These are phyloP conservation scores for Hyphantria cunea DNA, from an alignment of 1,140 invertebrate genomes.

Conservation along the genomic window DNA sequence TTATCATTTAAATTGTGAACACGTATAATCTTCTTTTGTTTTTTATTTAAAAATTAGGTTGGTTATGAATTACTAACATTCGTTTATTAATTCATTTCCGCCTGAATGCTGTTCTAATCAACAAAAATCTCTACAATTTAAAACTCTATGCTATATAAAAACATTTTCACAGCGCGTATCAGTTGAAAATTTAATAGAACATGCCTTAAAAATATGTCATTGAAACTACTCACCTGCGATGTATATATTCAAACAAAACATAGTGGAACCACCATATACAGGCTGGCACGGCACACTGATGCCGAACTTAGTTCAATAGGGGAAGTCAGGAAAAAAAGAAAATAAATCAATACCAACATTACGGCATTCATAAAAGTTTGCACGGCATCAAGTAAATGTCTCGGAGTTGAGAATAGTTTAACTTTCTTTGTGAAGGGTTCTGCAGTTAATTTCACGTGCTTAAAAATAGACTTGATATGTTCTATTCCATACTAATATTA, in stretches of 20 bases:
- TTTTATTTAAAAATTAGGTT: too few relatives aligned
- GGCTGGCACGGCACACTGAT: constrained; percentile 16
- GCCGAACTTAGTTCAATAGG: constrained; percentile 26
- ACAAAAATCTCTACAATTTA: not conserved
- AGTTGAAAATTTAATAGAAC: too few relatives aligned
- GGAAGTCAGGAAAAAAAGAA: constrained; percentile 24
- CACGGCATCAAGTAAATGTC: constrained; percentile 32
- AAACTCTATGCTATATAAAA: not conserved
- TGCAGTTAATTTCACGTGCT: not conserved
- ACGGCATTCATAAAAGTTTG: constrained; percentile 34
- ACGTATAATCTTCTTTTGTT: too few relatives aligned
- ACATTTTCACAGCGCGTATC: not conserved
- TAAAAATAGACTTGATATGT: not conserved
- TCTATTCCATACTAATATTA: too few relatives aligned
- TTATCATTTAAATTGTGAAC: too few relatives aligned
- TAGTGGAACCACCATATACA: constrained; percentile 21
- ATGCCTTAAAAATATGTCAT: too few relatives aligned
- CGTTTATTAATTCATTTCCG: too few relatives aligned
- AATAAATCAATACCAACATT: constrained; percentile 35
- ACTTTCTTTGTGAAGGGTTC: constrained; percentile 9
- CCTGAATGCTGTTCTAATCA: too few relatives aligned
- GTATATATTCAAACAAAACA: constrained; percentile 2
- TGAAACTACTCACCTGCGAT: too few relatives aligned
- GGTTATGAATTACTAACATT: too few relatives aligned
- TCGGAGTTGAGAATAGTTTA: constrained; percentile 23